Evolutionary conservation across 1,140 invertebrate species (phyloP), one percentile per base, ranked within the genome.

Genomic region (Contarinia nasturtii): DNA sequence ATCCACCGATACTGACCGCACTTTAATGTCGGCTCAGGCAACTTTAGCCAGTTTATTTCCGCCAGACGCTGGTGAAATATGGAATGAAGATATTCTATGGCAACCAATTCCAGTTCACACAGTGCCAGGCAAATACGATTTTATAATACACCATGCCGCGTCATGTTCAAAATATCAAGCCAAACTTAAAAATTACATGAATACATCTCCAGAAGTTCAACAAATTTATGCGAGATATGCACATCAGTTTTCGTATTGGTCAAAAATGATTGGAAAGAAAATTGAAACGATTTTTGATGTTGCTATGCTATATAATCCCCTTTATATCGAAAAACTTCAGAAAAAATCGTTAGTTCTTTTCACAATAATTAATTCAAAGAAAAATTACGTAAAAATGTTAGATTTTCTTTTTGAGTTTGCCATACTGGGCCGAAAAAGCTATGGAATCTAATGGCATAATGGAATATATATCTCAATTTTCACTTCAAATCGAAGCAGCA

Each of bases 91-190:
- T 3, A 59, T 91, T 55, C 66, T 11, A 27, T 95, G 90, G 90
- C 87, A 91, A 62, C 89, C 90, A 0, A 84, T 94, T 54, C 86
- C 90, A 1, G 71, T 94, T 10, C 86, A 91, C 53, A 86, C 87
- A 1, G 53, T 69, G 17, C 79, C 82, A 0, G 68, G 77, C 0
- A 68, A 77, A 58, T 53, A 65, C 1, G 50, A 72, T 20, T 86
- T 91, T 67, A 56, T 74, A 50, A 57, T 89, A 19, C 68, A 68
- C n/a, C 70, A 70, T 56, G 76, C 80, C 55, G 76, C 74, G 50
- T 63, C 68, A 17, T 89, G 84, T 59, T 67, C 73, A 0, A 69
- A 67, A 45, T 85, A 79, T 54, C 60, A 75, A 3, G 37, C 37
- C 14, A 12, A 4, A 7, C 14, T n/a, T 14, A 3, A 40, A 18